Conservation (phyloP, 2,113 vertebrate species). For the Cricetomys ansorgei region DNA sequence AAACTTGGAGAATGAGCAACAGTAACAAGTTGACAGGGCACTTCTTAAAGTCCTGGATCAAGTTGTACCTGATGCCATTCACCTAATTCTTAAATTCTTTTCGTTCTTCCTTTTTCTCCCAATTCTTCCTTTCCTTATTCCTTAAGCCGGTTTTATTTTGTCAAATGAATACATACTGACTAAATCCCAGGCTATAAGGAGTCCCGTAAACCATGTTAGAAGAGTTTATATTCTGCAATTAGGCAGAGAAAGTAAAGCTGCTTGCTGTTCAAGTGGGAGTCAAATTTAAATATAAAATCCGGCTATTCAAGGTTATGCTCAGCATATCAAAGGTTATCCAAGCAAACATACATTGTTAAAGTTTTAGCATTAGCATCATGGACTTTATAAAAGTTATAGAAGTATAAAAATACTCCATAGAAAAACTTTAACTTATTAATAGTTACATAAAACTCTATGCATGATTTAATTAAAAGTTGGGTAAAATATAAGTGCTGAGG, state of each 20-base stretch:
- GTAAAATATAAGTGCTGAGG: conserved; percentile 59
- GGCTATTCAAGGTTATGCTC: not conserved
- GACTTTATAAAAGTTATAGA: conserved; percentile 43
- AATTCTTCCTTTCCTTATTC: not conserved
- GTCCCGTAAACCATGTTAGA: not conserved
- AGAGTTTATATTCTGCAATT: not conserved
- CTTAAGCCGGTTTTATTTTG: not conserved
- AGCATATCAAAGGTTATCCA: not conserved
- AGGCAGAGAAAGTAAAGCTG: not conserved
- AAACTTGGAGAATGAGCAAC: not conserved
- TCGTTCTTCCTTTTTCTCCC: not conserved
- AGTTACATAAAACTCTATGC: conserved; percentile 56
- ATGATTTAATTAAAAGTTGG: conserved; percentile 73
- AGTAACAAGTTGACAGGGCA: not conserved
- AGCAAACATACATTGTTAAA: not conserved
- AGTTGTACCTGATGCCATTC: not conserved
- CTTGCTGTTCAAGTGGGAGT: not conserved
- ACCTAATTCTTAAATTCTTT: not conserved
- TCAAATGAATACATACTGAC: not conserved
- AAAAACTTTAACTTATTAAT: conserved; percentile 51
- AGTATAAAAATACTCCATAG: not conserved
- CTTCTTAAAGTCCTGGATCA: not conserved
- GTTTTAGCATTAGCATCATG: not conserved
- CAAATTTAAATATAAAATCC: conserved; percentile 2
- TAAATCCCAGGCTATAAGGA: not conserved